A percentile compares a stretch with the other conserved stretches of the same genome.
Evolutionary conservation across 2,888 invertebrate genomes (phyloP).

Genomic region (Napeogenes inachia): DNA sequence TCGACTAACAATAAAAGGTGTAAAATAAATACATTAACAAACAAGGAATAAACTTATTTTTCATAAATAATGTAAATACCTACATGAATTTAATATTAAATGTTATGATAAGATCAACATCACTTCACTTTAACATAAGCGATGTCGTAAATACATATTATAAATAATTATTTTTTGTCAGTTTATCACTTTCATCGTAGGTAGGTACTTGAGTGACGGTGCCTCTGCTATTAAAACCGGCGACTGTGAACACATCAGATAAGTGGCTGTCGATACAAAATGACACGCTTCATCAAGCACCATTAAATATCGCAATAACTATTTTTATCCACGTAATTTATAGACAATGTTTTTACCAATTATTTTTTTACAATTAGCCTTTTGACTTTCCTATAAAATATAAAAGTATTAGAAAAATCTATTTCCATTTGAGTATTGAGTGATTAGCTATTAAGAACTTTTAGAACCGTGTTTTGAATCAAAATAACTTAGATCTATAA

Average conservation of each 20-base stretch:
- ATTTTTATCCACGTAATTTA: conserved; percentile 21
- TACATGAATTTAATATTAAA: no score
- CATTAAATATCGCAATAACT: conserved; percentile 27
- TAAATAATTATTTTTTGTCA: conserved; percentile 5
- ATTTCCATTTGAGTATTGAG: no score
- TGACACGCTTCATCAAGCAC: conserved; percentile 35
- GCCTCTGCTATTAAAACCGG: conserved; percentile 12
- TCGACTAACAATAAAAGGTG: conserved; percentile 9
- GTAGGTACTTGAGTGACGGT: no score
- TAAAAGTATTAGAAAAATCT: no score
- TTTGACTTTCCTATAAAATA: no score
- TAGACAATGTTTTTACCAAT: conserved; percentile 4
- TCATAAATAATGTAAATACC: no score
- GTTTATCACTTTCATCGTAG: no score
- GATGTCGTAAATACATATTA: not conserved
- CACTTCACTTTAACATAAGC: no score
- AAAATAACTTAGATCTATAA: no score
- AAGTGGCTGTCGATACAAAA: conserved; percentile 38
- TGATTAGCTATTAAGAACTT: no score
- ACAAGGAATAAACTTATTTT: not conserved
- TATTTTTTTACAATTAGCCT: conserved; percentile 1
- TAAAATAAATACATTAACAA: not conserved
- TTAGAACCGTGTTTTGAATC: no score
- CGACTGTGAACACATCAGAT: conserved; percentile 29
- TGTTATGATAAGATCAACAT: no score